A percentile compares a stretch with the other conserved stretches of the same genome.
Conservation (phyloP, 2,797 vertebrate genomes). For the Megaceryle alcyon region DNA sequence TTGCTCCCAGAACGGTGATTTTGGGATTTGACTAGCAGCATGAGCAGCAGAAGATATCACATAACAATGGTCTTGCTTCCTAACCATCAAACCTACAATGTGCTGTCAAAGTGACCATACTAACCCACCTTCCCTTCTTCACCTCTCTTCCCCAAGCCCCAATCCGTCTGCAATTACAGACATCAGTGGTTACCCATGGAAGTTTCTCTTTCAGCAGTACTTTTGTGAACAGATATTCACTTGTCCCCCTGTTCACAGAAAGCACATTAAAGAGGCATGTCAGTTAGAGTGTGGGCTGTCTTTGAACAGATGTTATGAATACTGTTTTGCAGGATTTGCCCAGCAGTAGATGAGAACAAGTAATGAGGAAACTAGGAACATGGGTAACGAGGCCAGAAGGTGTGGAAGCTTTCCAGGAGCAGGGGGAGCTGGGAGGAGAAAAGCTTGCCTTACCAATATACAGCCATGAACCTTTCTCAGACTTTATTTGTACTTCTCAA, state of each 20-base stretch:
- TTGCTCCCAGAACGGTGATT: background rate
- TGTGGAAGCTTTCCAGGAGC: conserved; percentile 55
- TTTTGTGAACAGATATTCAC: conserved; percentile 59
- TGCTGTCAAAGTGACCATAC: background rate
- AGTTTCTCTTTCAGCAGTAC: conserved; percentile 33
- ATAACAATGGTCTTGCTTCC: background rate
- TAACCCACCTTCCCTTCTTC: background rate
- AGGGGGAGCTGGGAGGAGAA: background rate
- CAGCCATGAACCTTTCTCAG: background rate
- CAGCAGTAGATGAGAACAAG: conserved; percentile 54
- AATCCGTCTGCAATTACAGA: background rate
- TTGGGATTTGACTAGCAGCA: background rate
- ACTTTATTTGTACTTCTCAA: background rate
- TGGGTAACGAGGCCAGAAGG: conserved; percentile 54
- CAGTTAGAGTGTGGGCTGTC: conserved; percentile 59
- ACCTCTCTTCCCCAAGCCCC: background rate
- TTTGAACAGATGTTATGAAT: conserved; percentile 68
- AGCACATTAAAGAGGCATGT: conserved; percentile 38
- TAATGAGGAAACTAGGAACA: conserved; percentile 67
- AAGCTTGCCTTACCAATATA: background rate
- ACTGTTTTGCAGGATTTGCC: conserved; percentile 54
- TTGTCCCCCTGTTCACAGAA: conserved; percentile 48
- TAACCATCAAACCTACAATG: background rate
- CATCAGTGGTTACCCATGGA: conserved; percentile 4
- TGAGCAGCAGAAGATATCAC: background rate